Evolutionary conservation across 1,140 invertebrate species (phyloP), one percentile per base, ranked within the genome.

Genomic region (Vollenhovia emeryi): DNA sequence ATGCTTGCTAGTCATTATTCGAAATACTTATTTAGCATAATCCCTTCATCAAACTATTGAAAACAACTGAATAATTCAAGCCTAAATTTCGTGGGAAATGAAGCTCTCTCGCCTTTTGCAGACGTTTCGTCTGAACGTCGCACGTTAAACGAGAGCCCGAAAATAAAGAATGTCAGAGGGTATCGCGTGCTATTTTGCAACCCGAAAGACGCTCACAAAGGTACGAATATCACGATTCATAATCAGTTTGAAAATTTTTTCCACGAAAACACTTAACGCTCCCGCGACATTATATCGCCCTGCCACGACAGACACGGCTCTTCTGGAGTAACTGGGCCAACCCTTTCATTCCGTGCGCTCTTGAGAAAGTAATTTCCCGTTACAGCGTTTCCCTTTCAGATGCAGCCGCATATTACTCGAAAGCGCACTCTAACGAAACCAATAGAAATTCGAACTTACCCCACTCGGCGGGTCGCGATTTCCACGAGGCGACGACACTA

Each of bases 371-470:
- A 64, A 79, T 79, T 79, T 79, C 60, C 76, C 45, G 45, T 52
- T 79, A 79, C 76, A 79, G 21, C 76, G 76, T 79, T 79, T 68
- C 33, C 76, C 76, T 79, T 62, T 79, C 76, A 79, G 45, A 68
- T 79, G 76, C 76, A 27, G 40, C 18, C 50, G 33, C 40, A 33
- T 66, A 43, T 57, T 79, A 66, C 43, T 87, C 71, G 57, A 87
- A 85, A 85, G 50, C 69, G 62, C 69, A 80, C 76, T 76, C 36
- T 87, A 87, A 71, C 50, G 45, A 33, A 66, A n/a, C 3, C 59
- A 60, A 85, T 48, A 71, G 64, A 89, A 85, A 87, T 85, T 74
- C 24, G 11, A 62, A 89, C 86, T 89, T 43, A 60, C 87, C n/a
- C n/a, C 86, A 43, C 52, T 74, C 30, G 75, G 48, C 59, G 48